Percentiles rank a stretch among this genome's conserved stretches.
Evolutionary conservation across 1,140 invertebrate genomes (phyloP).

Genomic region (Archegozetes longisetosus): DNA sequence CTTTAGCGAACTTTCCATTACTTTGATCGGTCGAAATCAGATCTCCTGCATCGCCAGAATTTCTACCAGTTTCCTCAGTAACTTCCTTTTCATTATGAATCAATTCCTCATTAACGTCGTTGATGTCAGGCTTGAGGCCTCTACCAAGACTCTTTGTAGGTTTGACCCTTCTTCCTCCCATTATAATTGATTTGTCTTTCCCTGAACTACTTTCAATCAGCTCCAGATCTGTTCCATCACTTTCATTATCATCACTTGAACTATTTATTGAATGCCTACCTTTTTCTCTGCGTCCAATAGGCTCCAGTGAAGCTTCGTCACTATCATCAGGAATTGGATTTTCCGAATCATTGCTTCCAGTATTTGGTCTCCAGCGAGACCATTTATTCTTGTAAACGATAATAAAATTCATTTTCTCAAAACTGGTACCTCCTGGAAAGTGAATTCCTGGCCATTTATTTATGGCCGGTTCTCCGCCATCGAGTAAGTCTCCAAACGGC

Average conservation of each 20-base stretch:
- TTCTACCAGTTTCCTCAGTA: background rate
- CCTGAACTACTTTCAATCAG: background rate
- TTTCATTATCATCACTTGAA: background rate
- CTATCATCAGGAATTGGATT: background rate
- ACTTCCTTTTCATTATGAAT: background rate
- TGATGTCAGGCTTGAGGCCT: background rate
- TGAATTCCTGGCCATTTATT: background rate
- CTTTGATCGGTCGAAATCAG: background rate
- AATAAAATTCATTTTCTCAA: background rate
- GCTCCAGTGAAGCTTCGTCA: background rate
- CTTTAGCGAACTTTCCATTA: background rate
- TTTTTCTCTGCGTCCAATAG: background rate
- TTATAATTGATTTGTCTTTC: background rate
- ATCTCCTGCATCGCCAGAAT: background rate
- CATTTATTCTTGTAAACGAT: background rate
- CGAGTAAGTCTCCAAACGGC: background rate
- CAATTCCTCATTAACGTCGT: background rate
- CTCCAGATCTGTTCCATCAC: background rate
- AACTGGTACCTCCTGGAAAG: background rate
- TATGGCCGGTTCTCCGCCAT: background rate
- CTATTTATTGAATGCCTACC: background rate
- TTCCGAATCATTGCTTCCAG: background rate
- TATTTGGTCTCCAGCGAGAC: background rate
- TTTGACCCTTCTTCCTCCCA: background rate
- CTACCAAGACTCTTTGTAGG: background rate